Conservation (phyloP, 2,113 vertebrate species). For the Fukomys damarensis region DNA sequence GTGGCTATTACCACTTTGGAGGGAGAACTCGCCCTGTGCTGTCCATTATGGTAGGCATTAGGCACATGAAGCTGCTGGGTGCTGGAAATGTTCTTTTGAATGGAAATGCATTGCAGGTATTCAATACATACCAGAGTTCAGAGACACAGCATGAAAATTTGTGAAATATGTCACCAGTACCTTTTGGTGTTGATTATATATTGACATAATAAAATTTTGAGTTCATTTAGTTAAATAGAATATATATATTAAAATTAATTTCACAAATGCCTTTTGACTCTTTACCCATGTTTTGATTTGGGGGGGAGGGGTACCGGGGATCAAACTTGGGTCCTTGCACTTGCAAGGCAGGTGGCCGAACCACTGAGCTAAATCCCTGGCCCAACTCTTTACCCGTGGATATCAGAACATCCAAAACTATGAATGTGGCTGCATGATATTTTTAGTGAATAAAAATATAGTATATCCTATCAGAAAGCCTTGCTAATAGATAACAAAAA, state of each 20-base stretch:
- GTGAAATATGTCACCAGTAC: neutral
- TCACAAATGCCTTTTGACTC: slow-evolving; percentile 7
- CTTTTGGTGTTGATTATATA: neutral
- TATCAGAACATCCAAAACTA: no score
- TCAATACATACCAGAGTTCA: neutral
- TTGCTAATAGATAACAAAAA: neutral
- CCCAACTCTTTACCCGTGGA: no score
- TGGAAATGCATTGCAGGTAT: neutral
- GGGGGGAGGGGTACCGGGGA: no score
- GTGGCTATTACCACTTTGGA: neutral
- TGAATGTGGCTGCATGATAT: neutral
- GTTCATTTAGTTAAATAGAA: neutral
- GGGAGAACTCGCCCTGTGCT: neutral
- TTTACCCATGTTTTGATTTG: neutral
- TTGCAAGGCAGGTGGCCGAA: no score
- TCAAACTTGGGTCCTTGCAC: no score
- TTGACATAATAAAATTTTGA: neutral
- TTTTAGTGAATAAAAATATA: neutral
- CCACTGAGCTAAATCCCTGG: no score
- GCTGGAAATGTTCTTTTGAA: neutral
- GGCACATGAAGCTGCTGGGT: neutral
- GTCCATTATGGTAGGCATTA: fast-evolving
- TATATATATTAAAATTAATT: neutral
- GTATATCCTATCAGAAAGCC: neutral
- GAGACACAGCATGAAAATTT: neutral